phyloP scores from a whole-genome alignment of 2,888 invertebrate species.

The Pyrocoelia pectoralis region DNA sequence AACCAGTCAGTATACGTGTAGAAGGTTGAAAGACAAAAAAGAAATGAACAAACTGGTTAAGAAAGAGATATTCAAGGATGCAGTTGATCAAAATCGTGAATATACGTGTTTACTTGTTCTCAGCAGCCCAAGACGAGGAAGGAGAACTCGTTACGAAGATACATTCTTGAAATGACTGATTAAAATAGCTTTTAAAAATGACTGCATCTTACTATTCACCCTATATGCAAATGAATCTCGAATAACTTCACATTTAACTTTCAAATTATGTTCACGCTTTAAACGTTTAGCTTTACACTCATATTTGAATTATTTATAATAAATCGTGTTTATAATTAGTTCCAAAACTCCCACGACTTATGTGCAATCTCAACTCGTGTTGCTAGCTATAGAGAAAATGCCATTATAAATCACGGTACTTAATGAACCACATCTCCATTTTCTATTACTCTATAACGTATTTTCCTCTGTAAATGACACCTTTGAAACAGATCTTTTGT shows the following conservation, averaged over 20 bases:
- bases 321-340: no score
- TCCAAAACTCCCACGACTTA: no score
- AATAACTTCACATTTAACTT: not conserved
- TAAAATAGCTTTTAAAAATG: not conserved
- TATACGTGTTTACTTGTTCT: not conserved
- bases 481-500: no score
- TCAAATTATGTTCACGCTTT: no score
- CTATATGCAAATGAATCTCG: not conserved
- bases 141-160: not conserved
- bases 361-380: no score
- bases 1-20: conserved; percentile 12
- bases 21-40: conserved; percentile 13
- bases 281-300: no score
- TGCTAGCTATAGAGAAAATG: no score
- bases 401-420: no score
- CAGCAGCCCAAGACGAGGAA: not conserved
- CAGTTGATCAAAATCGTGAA: conserved; percentile 18
- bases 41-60: conserved; percentile 16
- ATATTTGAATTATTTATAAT: no score
- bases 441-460: no score
- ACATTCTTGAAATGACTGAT: not conserved
- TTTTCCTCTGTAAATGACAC: no score
- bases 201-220: not conserved
- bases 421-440: no score
- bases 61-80: conserved; percentile 21